These are phyloP conservation scores for Tetranychus piercei DNA, from an alignment of 2,888 invertebrate genomes.

Conservation along the genomic window DNA sequence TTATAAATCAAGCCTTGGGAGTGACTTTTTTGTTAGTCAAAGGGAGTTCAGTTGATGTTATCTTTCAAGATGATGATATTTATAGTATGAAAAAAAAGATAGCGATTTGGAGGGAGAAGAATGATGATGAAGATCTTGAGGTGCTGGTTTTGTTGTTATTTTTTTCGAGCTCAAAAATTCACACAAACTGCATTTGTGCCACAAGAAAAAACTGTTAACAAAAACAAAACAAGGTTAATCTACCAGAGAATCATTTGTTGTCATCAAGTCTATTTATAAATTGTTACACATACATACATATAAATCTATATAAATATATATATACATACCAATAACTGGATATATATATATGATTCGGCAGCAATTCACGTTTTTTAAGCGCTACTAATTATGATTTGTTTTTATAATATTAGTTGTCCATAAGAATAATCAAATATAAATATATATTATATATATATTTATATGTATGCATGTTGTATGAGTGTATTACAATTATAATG, in stretches of 20 bases:
- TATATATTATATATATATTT: background rate
- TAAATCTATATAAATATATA: background rate
- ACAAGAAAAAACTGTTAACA: background rate
- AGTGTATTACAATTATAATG: background rate
- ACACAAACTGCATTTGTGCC: background rate
- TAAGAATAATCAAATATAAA: background rate
- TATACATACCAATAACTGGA: background rate
- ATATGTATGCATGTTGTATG: background rate
- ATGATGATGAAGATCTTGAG: background rate
- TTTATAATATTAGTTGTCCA: background rate
- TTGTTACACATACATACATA: background rate
- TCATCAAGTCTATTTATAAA: background rate
- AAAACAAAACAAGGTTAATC: background rate
- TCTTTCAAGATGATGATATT: background rate
- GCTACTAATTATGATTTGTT: background rate
- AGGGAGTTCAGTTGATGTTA: background rate
- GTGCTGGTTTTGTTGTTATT: background rate
- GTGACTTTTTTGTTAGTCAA: background rate
- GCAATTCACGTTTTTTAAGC: constrained; percentile 1
- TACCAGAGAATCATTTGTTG: background rate
- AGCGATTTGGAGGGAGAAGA: background rate
- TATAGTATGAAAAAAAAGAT: background rate
- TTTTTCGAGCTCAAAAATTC: background rate
- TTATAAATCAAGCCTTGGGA: constrained; percentile 1
- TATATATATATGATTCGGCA: background rate